phyloP scores from a whole-genome alignment of 2,797 vertebrate genomes.

The Loris lydekkerianus region DNA sequence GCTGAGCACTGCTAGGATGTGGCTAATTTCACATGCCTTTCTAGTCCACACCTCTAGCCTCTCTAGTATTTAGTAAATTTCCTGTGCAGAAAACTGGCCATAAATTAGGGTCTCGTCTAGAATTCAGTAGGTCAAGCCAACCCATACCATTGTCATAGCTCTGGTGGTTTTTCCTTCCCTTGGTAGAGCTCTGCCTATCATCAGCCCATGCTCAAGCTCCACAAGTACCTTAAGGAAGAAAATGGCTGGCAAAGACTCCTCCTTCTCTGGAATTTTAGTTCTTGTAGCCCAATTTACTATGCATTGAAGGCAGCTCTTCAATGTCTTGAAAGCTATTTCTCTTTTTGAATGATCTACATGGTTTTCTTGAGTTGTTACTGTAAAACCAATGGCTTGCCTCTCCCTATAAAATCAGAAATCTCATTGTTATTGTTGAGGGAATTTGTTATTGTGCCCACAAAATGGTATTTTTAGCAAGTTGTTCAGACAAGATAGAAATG shows the following conservation, averaged over 20 bases:
- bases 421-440: background rate
- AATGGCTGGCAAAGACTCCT: slow-evolving; percentile 6
- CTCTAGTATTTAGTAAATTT: background rate
- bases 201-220: background rate
- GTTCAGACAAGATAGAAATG: background rate
- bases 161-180: background rate
- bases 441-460: slow-evolving; percentile 34
- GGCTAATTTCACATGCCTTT: slow-evolving; percentile 1
- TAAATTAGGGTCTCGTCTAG: background rate
- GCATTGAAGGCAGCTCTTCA: background rate
- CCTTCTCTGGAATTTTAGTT: background rate
- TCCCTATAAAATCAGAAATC: background rate
- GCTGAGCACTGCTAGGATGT: background rate
- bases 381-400: slow-evolving; percentile 13
- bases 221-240: background rate
- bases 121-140: background rate
- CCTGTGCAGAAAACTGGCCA: background rate
- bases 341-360: background rate
- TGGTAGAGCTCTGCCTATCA: background rate
- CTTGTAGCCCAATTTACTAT: background rate
- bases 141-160: background rate
- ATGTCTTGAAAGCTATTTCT: background rate
- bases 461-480: background rate
- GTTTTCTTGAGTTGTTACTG: slow-evolving; percentile 29
- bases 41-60: background rate